Conservation (phyloP, 2,113 vertebrate species). For the Cebus imitator region DNA sequence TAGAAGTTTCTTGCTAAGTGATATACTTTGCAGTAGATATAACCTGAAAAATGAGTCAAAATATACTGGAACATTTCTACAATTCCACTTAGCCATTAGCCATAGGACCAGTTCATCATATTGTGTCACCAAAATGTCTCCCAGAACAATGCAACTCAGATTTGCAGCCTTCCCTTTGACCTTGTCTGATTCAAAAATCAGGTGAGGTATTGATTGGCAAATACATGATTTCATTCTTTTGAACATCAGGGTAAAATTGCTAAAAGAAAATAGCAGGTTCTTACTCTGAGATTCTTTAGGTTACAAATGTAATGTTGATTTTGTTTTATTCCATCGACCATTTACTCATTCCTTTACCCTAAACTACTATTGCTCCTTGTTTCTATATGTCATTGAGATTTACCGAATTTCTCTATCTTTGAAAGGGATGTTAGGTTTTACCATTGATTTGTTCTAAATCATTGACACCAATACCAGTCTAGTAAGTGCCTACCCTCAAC, state of each 20-base stretch:
- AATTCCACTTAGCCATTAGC: neutral
- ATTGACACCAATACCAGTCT: neutral
- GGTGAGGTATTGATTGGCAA: neutral
- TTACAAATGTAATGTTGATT: neutral
- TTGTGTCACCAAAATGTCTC: neutral
- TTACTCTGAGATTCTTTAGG: neutral
- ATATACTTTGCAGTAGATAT: neutral
- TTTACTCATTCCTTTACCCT: neutral
- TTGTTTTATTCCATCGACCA: neutral
- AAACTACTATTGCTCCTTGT: neutral
- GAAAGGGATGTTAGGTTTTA: neutral
- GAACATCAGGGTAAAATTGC: neutral
- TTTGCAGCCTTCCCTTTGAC: neutral
- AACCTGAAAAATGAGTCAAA: conserved; percentile 4
- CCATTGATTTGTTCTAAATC: neutral
- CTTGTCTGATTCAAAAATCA: neutral
- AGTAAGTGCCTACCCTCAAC: neutral
- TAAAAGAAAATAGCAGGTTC: neutral
- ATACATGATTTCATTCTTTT: neutral
- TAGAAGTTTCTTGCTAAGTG: neutral
- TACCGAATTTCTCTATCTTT: neutral
- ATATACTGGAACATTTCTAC: neutral
- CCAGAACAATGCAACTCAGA: neutral
- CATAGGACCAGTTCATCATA: neutral
- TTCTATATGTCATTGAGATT: neutral